These are phyloP conservation scores for Zosterops lateralis DNA, from an alignment of 2,113 vertebrate species.

Conservation along the genomic window DNA sequence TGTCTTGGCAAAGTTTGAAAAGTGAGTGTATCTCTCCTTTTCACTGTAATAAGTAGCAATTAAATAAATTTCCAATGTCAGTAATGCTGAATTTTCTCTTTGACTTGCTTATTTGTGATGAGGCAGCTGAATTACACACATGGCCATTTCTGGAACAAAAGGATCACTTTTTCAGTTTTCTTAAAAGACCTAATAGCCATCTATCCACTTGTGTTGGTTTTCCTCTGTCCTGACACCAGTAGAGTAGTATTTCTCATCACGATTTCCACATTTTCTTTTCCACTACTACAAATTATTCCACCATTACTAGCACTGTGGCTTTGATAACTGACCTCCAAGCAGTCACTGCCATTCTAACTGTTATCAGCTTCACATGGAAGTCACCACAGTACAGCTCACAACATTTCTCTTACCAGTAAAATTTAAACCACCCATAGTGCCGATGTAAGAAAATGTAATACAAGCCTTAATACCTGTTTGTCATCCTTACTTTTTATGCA, in stretches of 20 bases:
- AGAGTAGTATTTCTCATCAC: neutral
- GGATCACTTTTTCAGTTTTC: neutral
- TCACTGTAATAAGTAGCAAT: neutral
- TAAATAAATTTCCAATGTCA: neutral
- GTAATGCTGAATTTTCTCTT: neutral
- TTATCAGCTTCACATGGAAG: neutral
- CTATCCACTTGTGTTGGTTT: neutral
- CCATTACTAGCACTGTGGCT: neutral
- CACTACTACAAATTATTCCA: neutral
- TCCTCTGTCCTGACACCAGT: neutral
- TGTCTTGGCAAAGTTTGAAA: constrained; percentile 94
- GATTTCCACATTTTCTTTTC: neutral
- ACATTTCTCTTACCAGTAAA: neutral
- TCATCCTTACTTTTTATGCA: neutral
- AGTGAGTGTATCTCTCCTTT: constrained; percentile 71
- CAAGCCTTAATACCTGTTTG: neutral
- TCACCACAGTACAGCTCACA: neutral
- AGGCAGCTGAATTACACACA: neutral
- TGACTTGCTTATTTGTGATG: neutral
- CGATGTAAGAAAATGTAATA: neutral
- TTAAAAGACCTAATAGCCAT: neutral
- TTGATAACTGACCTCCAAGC: neutral
- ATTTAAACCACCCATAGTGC: neutral
- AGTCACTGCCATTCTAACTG: neutral
- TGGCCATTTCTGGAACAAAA: neutral